Evolutionary conservation across 1,140 invertebrate species (phyloP), one percentile per base, ranked within the genome.

Genomic region (Drosophila repleta): DNA sequence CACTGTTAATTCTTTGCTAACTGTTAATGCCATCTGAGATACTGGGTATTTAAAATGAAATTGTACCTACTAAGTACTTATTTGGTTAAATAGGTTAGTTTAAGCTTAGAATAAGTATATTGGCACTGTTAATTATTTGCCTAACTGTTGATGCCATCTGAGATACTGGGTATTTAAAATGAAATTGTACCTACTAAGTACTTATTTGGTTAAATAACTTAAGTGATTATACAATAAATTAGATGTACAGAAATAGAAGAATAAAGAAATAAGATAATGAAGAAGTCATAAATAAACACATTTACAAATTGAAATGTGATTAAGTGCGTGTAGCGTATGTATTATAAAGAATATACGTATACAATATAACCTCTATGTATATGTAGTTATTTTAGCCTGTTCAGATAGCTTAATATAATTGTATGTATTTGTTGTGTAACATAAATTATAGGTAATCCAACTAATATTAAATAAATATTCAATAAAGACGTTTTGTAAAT

Each of bases 391-490:
- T 35, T 35, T 48, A 21, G 13, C 20, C 11, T 24, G n/a, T 55
- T 18, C 18, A 37, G 32, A 10, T 35, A 35, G 32, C 32, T 35
- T 35, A 3, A 35, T 3, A 35, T 35, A 35, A 11, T 35, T 35
- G 17, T 55, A 39, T 56, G n/a, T 68, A 73, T 73, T 68, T 61
- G 49, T 67, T 67, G 41, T 61, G 18, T 57, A 60, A 58, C 24
- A 4, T 35, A 43, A 49, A 56, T 10, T 26, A 24, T 56, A 65
- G 62, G 20, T 24, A 26, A 63, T 29, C 45, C 24, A 52, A 29
- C 51, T 45, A 35, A 48, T 52, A 37, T 18, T 17, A 45, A 51
- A 57, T 70, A 58, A 49, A 15, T 51, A 32, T 32, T 58, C 35
- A 48, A 75, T 32, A 41, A 53, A 60, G 49, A 37, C 41, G 63